These are phyloP conservation scores for Clarias gariepinus DNA, from an alignment of 2,113 vertebrate genomes.

Conservation along the genomic window DNA sequence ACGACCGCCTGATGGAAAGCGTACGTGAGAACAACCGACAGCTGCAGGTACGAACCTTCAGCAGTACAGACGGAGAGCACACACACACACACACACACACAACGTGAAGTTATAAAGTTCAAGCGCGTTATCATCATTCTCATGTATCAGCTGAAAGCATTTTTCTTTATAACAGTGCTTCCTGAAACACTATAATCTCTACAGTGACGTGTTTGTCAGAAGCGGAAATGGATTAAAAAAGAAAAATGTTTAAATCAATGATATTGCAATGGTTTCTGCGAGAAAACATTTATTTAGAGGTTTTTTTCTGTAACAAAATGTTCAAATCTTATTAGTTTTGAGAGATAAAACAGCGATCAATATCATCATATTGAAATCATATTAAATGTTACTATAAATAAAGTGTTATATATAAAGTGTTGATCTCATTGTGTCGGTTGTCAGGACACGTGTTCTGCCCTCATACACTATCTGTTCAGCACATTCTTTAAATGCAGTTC, in stretches of 20 bases:
- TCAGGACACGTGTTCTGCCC: background rate
- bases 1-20: slow-evolving; percentile 82
- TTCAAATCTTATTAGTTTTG: background rate
- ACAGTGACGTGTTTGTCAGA: background rate
- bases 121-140: background rate
- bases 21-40: slow-evolving; percentile 87
- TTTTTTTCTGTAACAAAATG: background rate
- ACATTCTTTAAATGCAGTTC: background rate
- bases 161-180: background rate
- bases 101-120: background rate
- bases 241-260: too few relatives aligned
- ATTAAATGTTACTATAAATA: background rate
- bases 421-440: background rate
- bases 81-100: background rate
- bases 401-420: too few relatives aligned
- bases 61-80: background rate
- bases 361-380: too few relatives aligned
- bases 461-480: too few relatives aligned
- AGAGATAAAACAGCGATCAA: background rate
- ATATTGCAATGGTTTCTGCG: background rate
- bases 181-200: background rate
- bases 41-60: slow-evolving; percentile 79
- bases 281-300: background rate
- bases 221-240: background rate
- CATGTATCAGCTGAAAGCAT: background rate